phyloP scores from a whole-genome alignment of 2,888 invertebrate genomes.

The Melanchra persicariae region DNA sequence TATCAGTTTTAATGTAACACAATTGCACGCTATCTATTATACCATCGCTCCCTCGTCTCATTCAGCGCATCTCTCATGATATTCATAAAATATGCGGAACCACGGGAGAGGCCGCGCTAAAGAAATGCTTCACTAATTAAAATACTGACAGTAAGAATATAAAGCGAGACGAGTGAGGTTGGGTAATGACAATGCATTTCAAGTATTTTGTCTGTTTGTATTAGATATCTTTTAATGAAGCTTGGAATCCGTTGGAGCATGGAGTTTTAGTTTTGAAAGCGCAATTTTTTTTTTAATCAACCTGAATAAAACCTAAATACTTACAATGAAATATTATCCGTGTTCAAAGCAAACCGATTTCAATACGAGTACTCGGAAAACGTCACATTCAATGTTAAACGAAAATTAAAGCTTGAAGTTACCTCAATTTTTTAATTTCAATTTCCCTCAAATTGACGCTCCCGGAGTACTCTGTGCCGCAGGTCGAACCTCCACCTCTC shows the following conservation, averaged over 20 bases:
- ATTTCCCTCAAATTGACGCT: too few relatives aligned
- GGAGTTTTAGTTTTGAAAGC: too few relatives aligned
- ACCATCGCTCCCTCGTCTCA: slow-evolving; percentile 15
- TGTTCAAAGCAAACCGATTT: slow-evolving; percentile 1
- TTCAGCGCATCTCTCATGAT: slow-evolving; percentile 28
- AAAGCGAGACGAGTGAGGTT: slow-evolving; percentile 27
- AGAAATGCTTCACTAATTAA: slow-evolving; percentile 56
- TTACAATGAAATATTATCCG: too few relatives aligned
- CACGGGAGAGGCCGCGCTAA: slow-evolving; percentile 21
- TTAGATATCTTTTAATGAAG: background rate
- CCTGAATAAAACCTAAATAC: too few relatives aligned
- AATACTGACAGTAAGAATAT: slow-evolving; percentile 47
- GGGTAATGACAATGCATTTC: slow-evolving; percentile 9
- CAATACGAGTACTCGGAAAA: background rate
- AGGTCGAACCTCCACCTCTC: too few relatives aligned
- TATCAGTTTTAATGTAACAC: slow-evolving; percentile 24
- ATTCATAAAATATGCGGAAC: slow-evolving; percentile 43
- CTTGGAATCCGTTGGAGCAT: too few relatives aligned
- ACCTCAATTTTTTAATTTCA: too few relatives aligned
- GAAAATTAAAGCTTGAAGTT: too few relatives aligned
- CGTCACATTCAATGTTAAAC: background rate
- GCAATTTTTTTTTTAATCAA: too few relatives aligned
- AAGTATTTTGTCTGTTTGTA: slow-evolving; percentile 16
- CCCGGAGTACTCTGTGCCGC: too few relatives aligned
- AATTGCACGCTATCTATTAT: slow-evolving; percentile 26